Conservation (phyloP, 2,113 vertebrate species). For the Phodopus roborovskii region DNA sequence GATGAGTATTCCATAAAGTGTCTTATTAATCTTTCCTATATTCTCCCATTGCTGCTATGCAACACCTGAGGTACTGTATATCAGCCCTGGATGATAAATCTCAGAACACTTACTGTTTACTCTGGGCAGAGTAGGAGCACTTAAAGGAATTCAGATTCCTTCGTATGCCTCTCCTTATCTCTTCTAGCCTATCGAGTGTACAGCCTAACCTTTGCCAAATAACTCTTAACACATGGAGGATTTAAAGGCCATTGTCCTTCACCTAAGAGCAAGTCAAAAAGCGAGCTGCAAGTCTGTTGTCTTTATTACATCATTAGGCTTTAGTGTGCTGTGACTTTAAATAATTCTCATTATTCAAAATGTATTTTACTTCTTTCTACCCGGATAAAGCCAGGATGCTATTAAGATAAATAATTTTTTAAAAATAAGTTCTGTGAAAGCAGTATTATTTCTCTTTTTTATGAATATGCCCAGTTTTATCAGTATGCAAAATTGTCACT, state of each 20-base stretch:
- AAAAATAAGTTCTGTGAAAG: background rate
- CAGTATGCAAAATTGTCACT: background rate
- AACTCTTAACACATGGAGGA: background rate
- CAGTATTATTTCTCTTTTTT: constrained; percentile 42
- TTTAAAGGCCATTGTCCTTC: background rate
- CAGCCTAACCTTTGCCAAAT: background rate
- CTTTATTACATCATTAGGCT: background rate
- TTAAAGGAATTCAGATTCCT: background rate
- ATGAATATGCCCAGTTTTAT: constrained; percentile 8
- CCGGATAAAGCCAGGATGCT: constrained; percentile 5
- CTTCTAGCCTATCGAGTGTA: background rate
- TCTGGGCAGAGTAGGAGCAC: background rate
- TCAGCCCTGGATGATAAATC: background rate
- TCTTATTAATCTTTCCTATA: background rate
- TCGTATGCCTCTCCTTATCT: background rate
- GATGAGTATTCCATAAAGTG: constrained; percentile 25
- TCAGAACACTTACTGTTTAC: background rate
- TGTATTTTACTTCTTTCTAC: background rate
- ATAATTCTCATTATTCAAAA: constrained; percentile 7
- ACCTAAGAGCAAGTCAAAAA: constrained; percentile 18
- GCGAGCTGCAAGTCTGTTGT: background rate
- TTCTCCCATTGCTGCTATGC: background rate
- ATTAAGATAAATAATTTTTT: constrained; percentile 18
- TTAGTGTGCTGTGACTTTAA: background rate
- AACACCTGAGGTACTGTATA: background rate